These are phyloP conservation scores for Andricus quercusramuli DNA, from an alignment of 2,888 invertebrate genomes.

Conservation along the genomic window DNA sequence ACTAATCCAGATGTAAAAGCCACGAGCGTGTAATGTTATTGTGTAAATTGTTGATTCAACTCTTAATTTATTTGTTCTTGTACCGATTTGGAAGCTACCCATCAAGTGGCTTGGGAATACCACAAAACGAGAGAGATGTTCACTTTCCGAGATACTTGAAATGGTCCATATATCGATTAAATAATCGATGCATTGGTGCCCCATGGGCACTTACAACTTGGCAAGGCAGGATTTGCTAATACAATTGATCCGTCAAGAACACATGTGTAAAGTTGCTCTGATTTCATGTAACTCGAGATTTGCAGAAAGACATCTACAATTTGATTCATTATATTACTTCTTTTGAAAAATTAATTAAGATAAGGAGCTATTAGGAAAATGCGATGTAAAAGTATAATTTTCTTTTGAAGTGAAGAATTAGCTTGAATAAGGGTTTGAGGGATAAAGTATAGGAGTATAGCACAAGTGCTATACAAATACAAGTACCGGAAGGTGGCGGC, in stretches of 20 bases:
- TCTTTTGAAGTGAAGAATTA: too few relatives aligned
- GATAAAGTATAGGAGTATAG: background rate
- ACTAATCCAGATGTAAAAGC: background rate
- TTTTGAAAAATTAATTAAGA: too few relatives aligned
- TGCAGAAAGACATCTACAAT: background rate
- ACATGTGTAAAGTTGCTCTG: slow-evolving; percentile 1
- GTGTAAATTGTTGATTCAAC: slow-evolving; percentile 37
- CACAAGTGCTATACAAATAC: background rate
- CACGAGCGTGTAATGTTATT: background rate
- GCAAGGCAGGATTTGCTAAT: slow-evolving; percentile 38
- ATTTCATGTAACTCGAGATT: background rate
- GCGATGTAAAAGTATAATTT: too few relatives aligned
- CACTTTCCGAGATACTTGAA: slow-evolving; percentile 65
- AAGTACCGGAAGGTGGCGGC: slow-evolving; percentile 63
- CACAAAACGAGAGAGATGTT: slow-evolving; percentile 61
- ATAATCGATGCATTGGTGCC: slow-evolving; percentile 68
- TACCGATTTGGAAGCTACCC: slow-evolving; percentile 59
- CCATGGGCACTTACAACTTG: slow-evolving; percentile 66
- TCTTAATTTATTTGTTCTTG: slow-evolving; percentile 46
- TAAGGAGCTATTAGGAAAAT: too few relatives aligned
- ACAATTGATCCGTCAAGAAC: slow-evolving; percentile 17
- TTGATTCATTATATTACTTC: too few relatives aligned
- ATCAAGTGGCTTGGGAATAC: slow-evolving; percentile 68
- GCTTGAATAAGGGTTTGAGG: background rate
- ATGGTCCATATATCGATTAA: slow-evolving; percentile 67